Percentiles rank a stretch among this genome's conserved stretches.
Evolutionary conservation across 2,113 vertebrate genomes (phyloP).

Genomic region (Rhinoderma darwinii): DNA sequence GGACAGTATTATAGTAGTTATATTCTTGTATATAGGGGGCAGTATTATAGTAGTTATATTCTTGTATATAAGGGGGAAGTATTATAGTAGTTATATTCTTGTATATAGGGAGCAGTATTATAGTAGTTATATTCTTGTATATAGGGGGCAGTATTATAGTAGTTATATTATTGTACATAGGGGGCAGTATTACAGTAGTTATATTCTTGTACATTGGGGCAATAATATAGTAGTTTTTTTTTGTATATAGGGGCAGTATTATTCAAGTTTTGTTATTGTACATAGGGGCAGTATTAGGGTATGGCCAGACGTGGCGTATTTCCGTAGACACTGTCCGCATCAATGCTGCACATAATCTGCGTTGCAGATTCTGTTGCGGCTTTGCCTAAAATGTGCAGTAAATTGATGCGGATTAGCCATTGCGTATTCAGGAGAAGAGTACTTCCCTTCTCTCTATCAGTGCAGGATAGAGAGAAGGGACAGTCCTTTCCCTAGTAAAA

Average conservation of each 20-base stretch:
- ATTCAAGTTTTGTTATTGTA: neutral
- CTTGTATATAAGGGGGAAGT: neutral
- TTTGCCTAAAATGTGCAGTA: too few relatives aligned
- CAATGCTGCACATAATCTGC: too few relatives aligned
- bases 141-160: constrained; percentile 21
- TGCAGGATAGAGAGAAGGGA: too few relatives aligned
- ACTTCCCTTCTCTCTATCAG: too few relatives aligned
- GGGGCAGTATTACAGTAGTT: neutral
- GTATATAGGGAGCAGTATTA: neutral
- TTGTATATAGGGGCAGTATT: constrained; percentile 7
- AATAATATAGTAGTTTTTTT: constrained; percentile 9
- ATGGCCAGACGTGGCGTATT: too few relatives aligned
- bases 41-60: constrained; percentile 3
- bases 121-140: constrained; percentile 11
- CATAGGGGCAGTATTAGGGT: neutral
- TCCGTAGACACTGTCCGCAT: too few relatives aligned
- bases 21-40: neutral
- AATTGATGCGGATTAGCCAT: too few relatives aligned
- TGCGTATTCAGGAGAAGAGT: too few relatives aligned
- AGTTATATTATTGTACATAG: constrained; percentile 5
- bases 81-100: constrained; percentile 15
- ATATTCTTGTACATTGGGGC: neutral
- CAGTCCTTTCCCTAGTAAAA: too few relatives aligned
- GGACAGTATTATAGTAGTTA: constrained; percentile 14
- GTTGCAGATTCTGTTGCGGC: too few relatives aligned